phyloP scores from a whole-genome alignment of 2,797 vertebrate species.

The Capromys pilorides region DNA sequence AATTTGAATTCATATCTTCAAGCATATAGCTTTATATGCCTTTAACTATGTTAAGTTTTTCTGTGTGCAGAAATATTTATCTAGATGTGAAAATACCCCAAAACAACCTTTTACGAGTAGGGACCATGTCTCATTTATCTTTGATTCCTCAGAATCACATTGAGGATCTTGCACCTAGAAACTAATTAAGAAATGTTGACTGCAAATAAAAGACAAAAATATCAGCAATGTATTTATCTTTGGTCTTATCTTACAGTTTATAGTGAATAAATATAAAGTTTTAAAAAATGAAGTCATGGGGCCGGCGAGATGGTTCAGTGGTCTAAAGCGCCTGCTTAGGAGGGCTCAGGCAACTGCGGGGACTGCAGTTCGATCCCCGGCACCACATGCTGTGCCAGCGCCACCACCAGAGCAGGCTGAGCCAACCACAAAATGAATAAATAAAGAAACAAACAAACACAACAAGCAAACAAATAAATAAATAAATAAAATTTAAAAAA shows the following conservation, averaged over 20 bases:
- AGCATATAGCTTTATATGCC: background rate
- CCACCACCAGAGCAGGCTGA: too few relatives aligned
- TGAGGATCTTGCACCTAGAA: background rate
- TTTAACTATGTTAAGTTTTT: background rate
- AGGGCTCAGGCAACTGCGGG: too few relatives aligned
- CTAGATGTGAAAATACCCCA: background rate
- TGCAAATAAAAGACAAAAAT: constrained; percentile 1
- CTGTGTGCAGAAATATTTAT: constrained; percentile 9
- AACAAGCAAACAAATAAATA: too few relatives aligned
- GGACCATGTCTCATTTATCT: background rate
- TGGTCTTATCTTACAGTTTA: background rate
- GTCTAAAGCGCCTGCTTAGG: too few relatives aligned
- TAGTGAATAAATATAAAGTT: constrained; percentile 40
- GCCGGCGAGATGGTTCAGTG: too few relatives aligned
- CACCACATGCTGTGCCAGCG: too few relatives aligned
- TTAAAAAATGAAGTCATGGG: constrained; percentile 8
- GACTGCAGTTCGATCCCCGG: too few relatives aligned
- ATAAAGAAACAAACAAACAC: too few relatives aligned
- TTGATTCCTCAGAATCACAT: background rate
- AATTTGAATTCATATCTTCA: background rate
- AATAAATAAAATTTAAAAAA: too few relatives aligned
- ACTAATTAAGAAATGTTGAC: background rate
- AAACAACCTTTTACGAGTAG: background rate
- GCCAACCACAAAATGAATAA: too few relatives aligned
- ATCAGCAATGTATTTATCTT: background rate